Base-by-base conservation (phyloP, 2,888 invertebrate genomes). In the Hyposoter dolosus region DNA sequence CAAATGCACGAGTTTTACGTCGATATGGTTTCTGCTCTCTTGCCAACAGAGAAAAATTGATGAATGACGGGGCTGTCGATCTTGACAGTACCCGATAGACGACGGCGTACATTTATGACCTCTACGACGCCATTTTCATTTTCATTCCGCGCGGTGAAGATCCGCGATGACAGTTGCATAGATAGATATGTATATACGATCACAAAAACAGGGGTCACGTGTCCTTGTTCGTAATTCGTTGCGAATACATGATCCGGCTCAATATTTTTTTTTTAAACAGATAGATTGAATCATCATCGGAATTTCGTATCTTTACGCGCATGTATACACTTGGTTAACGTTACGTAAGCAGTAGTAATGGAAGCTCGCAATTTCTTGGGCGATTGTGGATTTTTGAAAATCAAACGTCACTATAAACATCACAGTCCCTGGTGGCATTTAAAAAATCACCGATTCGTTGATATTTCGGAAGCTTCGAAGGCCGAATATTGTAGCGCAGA, bases 401-500 rank as follows among this genome's bases (percentile, higher is more conserved):
- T 60, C 28, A 60, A 60, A 60, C 60, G 15, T 56, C 56, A 12
- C 23, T 19, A 77, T 76, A 43, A 6, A 28, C 47, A 82, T 88
- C 23, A 85, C 92, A 94, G 66, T 94, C 93, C 12, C 79, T 88
- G 0, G 88, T 68, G 15, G 86, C 87, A 63, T 88, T 94, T 95
- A 95, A 95, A 90, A 94, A 95, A 2, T 90, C 82, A 35, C 93
- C 91, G n/a, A 95, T 88, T 85, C 94, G 87, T 5, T 91, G 65
- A 85, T 95, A 95, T 63, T 77, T 77, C 0, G 23, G 28, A 10
- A 15, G 23, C 17, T 35, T 6, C 3, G 32, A 6, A 0, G 85
- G 85, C 56, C 90, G 92, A n/a, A 94, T 93, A 90, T 96, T 96
- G 89, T 95, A 96, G 92, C 96, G 96, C n/a, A 97, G 93, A n/a